phyloP scores from a whole-genome alignment of 2,888 invertebrate species.

The Cepaea hortensis region DNA sequence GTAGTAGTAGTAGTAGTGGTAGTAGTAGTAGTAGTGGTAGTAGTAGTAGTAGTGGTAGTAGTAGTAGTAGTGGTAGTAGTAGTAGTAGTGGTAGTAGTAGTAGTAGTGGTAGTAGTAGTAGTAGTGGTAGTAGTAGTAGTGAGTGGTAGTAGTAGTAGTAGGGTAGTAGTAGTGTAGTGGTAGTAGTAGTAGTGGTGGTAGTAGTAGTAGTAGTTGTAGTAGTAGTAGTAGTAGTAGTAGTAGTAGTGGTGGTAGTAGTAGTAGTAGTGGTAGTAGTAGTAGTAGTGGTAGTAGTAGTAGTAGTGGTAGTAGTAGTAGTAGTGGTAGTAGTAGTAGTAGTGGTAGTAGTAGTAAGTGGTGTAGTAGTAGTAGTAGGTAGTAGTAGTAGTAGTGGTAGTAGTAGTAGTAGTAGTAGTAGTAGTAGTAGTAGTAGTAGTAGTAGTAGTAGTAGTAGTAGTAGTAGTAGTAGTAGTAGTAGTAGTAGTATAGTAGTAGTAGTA shows the following conservation, averaged over 20 bases:
- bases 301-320: no score
- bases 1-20: background rate
- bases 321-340: no score
- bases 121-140: background rate
- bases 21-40: no score
- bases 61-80: background rate
- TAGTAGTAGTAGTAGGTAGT: background rate
- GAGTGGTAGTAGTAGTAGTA: background rate
- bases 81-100: no score
- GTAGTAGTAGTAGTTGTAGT: background rate
- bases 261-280: no score
- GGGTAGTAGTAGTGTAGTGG: no score
- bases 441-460: constrained; percentile 33
- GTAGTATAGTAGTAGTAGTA: constrained; percentile 22
- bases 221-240: no score
- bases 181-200: background rate
- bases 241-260: no score
- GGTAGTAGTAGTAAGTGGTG: no score
- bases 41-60: background rate
- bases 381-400: background rate
- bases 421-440: background rate
- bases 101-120: no score
- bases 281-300: no score
- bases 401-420: background rate
- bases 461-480: constrained; percentile 34